A percentile compares a stretch with the other conserved stretches of the same genome.
These are phyloP conservation scores for Octopus sinensis DNA, from an alignment of 1,140 invertebrate species.

Conservation along the genomic window DNA sequence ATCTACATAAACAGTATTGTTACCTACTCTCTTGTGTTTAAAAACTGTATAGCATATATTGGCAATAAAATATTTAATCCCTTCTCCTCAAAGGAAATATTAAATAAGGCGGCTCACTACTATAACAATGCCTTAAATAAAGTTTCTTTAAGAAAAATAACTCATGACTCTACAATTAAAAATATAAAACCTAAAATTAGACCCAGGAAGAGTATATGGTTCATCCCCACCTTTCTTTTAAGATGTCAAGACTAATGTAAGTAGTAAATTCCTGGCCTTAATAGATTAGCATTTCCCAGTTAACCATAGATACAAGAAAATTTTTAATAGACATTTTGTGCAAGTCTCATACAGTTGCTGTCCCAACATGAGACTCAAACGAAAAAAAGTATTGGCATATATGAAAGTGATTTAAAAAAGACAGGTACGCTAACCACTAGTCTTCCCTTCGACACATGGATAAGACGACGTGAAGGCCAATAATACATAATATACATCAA, in stretches of 20 bases:
- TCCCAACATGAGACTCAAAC: neutral
- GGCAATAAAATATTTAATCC: neutral
- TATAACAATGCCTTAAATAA: neutral
- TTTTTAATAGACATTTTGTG: neutral
- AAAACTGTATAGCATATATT: neutral
- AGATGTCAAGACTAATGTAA: neutral
- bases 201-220: neutral
- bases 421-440: too few species aligned
- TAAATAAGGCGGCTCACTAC: neutral
- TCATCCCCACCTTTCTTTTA: neutral
- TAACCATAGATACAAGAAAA: neutral
- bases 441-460: too few species aligned
- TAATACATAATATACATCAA: too few species aligned
- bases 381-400: too few species aligned
- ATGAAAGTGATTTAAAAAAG: too few species aligned
- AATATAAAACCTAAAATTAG: neutral
- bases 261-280: neutral
- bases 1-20: neutral
- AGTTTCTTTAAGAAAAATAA: neutral
- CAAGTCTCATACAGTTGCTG: neutral
- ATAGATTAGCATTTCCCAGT: neutral
- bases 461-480: too few species aligned
- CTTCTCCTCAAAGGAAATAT: neutral
- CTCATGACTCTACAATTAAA: neutral
- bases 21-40: neutral